A percentile compares a stretch with the other conserved stretches of the same genome.
phyloP scores from a whole-genome alignment of 1,140 invertebrate genomes.

The Plectrocnemia conspersa region DNA sequence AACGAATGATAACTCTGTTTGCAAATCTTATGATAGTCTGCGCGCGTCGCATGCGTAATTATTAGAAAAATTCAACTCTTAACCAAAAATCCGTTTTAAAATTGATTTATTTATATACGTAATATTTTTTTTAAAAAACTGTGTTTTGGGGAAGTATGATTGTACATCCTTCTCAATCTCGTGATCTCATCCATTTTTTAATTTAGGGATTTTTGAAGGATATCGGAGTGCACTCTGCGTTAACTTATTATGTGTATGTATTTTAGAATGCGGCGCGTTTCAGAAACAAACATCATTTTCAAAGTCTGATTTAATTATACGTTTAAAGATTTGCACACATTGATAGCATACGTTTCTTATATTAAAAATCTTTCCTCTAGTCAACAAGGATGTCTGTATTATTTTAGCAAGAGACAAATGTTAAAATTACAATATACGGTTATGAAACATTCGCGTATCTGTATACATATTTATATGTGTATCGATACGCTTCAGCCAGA shows the following conservation, averaged over 20 bases:
- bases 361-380: slow-evolving; percentile 29
- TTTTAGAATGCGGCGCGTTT: background rate
- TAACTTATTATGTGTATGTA: background rate
- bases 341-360: background rate
- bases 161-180: slow-evolving; percentile 33
- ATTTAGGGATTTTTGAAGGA: slow-evolving; percentile 34
- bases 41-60: background rate
- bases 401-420: slow-evolving; percentile 12
- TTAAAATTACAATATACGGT: too few species aligned
- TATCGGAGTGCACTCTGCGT: slow-evolving; percentile 19
- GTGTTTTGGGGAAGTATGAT: slow-evolving; percentile 24
- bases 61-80: slow-evolving; percentile 2
- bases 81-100: background rate
- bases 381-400: slow-evolving; percentile 33
- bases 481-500: slow-evolving; percentile 11
- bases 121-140: background rate
- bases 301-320: background rate
- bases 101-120: background rate
- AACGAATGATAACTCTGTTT: too few species aligned
- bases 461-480: slow-evolving; percentile 7
- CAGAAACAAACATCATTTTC: background rate
- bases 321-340: background rate
- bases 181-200: slow-evolving; percentile 33
- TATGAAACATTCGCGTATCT: too few species aligned
- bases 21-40: too few species aligned